phyloP scores from a whole-genome alignment of 2,113 vertebrate genomes.

The Crotophaga sulcirostris region DNA sequence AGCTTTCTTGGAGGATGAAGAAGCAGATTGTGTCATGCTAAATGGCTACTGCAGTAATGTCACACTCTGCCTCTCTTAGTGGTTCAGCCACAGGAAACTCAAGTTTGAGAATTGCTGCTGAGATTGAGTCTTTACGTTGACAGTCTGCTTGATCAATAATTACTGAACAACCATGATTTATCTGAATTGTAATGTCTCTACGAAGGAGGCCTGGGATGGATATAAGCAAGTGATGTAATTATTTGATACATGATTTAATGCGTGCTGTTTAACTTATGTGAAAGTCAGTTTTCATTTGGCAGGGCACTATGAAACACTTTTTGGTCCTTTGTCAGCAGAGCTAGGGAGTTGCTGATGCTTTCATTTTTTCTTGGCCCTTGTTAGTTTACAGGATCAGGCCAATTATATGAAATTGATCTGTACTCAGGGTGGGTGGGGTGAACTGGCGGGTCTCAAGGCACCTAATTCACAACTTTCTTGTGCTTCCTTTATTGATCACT shows the following conservation, averaged over 20 bases:
- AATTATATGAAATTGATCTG: conserved; percentile 67
- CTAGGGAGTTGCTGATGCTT: conserved; percentile 41
- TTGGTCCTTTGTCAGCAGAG: conserved; percentile 15
- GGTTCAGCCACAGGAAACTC: not conserved
- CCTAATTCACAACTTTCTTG: conserved; percentile 66
- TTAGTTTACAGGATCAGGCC: conserved; percentile 60
- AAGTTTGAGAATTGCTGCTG: not conserved
- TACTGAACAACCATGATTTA: conserved; percentile 22
- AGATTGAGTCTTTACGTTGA: not conserved
- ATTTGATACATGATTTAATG: conserved; percentile 43
- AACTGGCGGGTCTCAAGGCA: conserved; percentile 41
- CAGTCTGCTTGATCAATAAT: not conserved
- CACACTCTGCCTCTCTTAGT: not conserved
- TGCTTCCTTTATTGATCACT: conserved; percentile 66
- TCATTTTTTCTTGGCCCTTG: conserved; percentile 61
- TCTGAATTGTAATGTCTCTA: not conserved
- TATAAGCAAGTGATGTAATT: conserved; percentile 32
- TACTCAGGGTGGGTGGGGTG: conserved; percentile 39
- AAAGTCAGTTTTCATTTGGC: conserved; percentile 32
- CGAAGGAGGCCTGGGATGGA: not conserved
- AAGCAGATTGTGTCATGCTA: not conserved
- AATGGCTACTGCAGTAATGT: not conserved
- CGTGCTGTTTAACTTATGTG: not conserved
- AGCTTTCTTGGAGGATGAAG: not conserved
- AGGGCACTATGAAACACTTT: not conserved